Evolutionary conservation across 2,797 vertebrate species (phyloP).

Genomic region (Poecilia gillii): DNA sequence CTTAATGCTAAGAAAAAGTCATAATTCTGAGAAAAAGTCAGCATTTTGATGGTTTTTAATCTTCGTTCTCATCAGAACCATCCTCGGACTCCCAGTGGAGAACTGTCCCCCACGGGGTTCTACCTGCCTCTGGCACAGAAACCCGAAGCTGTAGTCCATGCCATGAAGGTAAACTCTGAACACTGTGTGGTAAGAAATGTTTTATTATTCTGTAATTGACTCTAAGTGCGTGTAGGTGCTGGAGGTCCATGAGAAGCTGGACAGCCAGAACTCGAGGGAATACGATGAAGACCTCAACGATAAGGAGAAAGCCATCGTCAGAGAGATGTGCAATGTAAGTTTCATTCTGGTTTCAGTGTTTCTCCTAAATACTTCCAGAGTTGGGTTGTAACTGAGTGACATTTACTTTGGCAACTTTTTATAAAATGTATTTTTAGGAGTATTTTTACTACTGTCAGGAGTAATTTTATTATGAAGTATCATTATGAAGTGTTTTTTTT

Average conservation of each 20-base stretch:
- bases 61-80: background rate
- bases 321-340: constrained; percentile 94
- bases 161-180: constrained; percentile 81
- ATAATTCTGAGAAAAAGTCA: no score
- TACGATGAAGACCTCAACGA: constrained; percentile 92
- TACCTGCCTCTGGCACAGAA: constrained; percentile 84
- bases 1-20: no score
- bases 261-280: constrained; percentile 76
- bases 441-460: no score
- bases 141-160: constrained; percentile 91
- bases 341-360: background rate
- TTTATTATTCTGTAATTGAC: background rate
- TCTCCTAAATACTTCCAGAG: background rate
- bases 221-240: constrained; percentile 12
- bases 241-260: constrained; percentile 48
- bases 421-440: no score
- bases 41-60: no score
- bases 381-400: no score
- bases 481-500: no score
- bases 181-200: background rate
- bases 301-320: constrained; percentile 94
- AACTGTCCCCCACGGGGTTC: background rate
- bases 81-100: background rate
- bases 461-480: background rate
- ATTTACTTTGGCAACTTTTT: no score